Evolutionary conservation across 2,113 vertebrate species (phyloP).

Genomic region (Oenanthe oenanthe): DNA sequence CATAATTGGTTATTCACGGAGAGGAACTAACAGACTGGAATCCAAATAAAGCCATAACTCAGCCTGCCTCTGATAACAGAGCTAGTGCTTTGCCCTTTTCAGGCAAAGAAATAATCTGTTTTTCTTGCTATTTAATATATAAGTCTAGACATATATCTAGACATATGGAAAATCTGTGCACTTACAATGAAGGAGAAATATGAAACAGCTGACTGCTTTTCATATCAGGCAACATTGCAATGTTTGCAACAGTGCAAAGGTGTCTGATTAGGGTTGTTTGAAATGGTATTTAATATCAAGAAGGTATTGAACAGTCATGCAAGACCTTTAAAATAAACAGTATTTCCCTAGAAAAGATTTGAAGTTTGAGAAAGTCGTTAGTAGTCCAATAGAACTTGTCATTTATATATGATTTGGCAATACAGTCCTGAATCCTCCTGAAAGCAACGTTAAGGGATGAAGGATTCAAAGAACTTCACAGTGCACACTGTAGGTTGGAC

Average conservation of each 20-base stretch:
- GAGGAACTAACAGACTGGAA: background rate
- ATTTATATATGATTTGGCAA: background rate
- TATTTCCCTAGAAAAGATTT: background rate
- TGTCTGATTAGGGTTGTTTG: background rate
- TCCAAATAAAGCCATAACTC: conserved; percentile 9
- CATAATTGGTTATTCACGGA: conserved; percentile 21
- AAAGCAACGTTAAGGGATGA: background rate
- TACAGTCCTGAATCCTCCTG: background rate
- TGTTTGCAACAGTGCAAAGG: background rate
- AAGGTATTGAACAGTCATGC: background rate
- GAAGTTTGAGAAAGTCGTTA: background rate
- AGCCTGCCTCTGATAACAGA: background rate
- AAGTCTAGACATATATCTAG: background rate
- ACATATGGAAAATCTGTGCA: background rate
- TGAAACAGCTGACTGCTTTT: background rate
- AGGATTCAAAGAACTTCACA: background rate
- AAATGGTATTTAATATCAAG: background rate
- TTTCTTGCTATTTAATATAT: background rate
- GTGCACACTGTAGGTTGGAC: accelerated
- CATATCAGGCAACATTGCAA: background rate
- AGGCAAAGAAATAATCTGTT: background rate
- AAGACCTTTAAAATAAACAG: background rate
- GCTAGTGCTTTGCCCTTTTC: background rate
- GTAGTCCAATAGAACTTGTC: background rate
- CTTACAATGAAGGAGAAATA: background rate